These are phyloP conservation scores for Myotis yumanensis DNA, from an alignment of 2,113 vertebrate species.

Conservation along the genomic window DNA sequence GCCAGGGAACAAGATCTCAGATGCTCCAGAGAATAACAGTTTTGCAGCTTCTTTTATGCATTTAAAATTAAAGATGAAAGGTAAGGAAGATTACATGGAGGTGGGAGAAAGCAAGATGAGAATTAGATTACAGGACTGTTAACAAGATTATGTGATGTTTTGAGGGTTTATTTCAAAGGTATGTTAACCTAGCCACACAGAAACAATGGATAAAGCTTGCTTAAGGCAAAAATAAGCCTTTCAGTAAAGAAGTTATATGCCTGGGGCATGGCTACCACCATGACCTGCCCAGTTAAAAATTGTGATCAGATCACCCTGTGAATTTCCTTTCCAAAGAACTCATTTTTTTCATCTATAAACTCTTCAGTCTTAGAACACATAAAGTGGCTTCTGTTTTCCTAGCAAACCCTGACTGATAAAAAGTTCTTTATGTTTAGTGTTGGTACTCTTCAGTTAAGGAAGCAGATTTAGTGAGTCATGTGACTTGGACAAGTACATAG, in stretches of 20 bases:
- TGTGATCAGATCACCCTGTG: neutral
- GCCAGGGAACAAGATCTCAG: neutral
- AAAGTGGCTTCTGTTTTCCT: neutral
- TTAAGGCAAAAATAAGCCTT: neutral
- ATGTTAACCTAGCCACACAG: neutral
- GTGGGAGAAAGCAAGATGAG: neutral
- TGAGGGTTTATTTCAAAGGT: neutral
- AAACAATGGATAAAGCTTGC: neutral
- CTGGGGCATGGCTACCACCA: neutral
- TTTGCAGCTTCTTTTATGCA: neutral
- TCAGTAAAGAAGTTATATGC: neutral
- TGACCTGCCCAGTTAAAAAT: neutral
- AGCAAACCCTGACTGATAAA: neutral
- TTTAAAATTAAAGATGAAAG: neutral
- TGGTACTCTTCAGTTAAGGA: neutral
- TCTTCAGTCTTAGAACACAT: neutral
- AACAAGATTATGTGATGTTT: neutral
- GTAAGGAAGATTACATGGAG: neutral
- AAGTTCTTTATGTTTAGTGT: neutral
- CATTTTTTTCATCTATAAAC: neutral
- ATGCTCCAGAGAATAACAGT: neutral
- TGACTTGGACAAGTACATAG: neutral
- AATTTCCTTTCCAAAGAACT: neutral
- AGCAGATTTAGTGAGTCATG: neutral
- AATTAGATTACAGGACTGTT: neutral